Evolutionary conservation across 2,113 vertebrate genomes (phyloP).

Genomic region (Semnopithecus entellus): DNA sequence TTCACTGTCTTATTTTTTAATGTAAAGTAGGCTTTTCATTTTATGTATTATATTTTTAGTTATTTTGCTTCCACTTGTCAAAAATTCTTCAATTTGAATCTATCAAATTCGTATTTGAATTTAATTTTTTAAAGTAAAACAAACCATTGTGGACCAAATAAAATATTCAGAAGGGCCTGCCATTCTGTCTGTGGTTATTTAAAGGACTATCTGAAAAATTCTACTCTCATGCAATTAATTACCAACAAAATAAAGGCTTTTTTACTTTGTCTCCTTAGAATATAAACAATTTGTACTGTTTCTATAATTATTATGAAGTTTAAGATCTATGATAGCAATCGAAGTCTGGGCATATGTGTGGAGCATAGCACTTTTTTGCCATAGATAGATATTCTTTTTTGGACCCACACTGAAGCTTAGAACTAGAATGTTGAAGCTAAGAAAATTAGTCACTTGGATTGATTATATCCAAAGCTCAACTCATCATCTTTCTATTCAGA

Average conservation of each 20-base stretch:
- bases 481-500: background rate
- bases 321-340: background rate
- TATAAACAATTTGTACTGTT: background rate
- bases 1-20: background rate
- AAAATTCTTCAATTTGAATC: background rate
- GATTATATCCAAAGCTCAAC: background rate
- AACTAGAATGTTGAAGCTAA: background rate
- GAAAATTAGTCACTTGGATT: background rate
- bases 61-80: background rate
- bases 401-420: background rate
- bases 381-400: background rate
- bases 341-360: background rate
- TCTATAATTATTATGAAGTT: background rate
- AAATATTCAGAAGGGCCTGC: background rate
- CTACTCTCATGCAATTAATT: background rate
- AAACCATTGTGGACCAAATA: background rate
- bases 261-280: background rate
- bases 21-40: background rate
- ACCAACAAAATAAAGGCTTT: background rate
- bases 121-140: background rate
- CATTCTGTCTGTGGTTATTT: background rate
- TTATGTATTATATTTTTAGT: background rate
- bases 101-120: background rate
- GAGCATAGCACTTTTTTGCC: background rate
- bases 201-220: background rate